phyloP scores from a whole-genome alignment of 23 tunicate species.

The Corella eumyota region DNA sequence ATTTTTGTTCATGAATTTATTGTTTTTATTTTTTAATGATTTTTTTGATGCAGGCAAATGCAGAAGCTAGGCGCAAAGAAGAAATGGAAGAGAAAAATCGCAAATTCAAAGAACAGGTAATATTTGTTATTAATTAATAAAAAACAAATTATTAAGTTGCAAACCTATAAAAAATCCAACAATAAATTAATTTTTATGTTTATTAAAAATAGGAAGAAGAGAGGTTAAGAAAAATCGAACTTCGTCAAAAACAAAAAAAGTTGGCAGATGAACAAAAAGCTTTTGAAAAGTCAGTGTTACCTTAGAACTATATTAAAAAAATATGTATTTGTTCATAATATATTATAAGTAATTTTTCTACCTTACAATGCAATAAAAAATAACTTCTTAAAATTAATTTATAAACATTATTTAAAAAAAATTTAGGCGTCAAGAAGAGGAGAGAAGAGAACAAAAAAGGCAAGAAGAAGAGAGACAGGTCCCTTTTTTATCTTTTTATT shows the following conservation, averaged over 20 bases:
- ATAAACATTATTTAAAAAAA: no score
- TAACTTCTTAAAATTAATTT: no score
- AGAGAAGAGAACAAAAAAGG: constrained; percentile 15
- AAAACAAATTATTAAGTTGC: not conserved
- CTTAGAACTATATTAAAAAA: not conserved
- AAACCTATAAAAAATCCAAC: no score
- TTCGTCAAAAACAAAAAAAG: constrained; percentile 21
- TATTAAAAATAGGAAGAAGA: constrained; percentile 40
- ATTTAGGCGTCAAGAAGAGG: not conserved
- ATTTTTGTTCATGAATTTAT: no score
- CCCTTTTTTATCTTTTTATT: not conserved
- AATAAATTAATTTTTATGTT: no score
- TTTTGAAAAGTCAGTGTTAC: constrained; percentile 5
- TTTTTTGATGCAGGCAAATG: constrained; percentile 35
- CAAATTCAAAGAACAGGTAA: constrained; percentile 55
- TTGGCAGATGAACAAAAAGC: constrained; percentile 26
- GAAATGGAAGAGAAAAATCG: constrained; percentile 49
- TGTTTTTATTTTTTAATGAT: no score
- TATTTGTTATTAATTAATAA: not conserved
- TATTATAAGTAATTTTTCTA: no score
- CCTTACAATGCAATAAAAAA: no score
- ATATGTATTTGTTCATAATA: no score
- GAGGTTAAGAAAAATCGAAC: constrained; percentile 25
- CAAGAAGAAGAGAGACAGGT: constrained; percentile 23
- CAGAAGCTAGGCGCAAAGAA: constrained; percentile 52